Conservation (phyloP, 1,140 invertebrate species). For the Lithobius niger region DNA sequence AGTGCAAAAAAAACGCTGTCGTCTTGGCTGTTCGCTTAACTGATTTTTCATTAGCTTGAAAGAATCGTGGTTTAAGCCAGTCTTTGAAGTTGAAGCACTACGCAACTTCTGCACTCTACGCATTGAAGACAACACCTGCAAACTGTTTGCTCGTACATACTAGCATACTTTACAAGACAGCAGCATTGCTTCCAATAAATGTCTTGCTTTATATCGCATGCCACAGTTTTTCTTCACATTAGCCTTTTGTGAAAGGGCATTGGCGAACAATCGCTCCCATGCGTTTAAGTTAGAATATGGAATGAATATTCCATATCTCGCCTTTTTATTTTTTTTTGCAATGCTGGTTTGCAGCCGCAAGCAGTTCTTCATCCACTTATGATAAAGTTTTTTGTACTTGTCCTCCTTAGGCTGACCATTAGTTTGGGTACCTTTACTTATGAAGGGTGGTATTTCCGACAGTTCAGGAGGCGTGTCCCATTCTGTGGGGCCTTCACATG, state of each 20-base stretch:
- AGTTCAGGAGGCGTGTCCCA: no score
- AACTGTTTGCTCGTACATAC: neutral
- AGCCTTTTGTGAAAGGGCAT: neutral
- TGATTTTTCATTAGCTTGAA: neutral
- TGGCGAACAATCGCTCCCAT: neutral
- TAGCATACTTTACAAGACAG: neutral
- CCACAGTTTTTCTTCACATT: neutral
- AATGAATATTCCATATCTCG: neutral
- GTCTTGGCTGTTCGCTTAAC: neutral
- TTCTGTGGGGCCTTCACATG: no score
- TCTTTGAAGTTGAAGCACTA: neutral
- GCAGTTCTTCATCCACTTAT: neutral
- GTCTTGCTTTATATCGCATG: neutral
- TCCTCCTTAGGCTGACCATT: neutral
- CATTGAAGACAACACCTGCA: neutral
- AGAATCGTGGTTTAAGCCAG: neutral
- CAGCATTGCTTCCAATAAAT: neutral
- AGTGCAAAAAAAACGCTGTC: neutral
- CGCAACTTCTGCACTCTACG: neutral
- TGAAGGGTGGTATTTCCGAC: no score
- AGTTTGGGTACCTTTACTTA: neutral
- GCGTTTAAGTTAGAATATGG: neutral
- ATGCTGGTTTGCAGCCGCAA: neutral
- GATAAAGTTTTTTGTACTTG: neutral
- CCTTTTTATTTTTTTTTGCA: neutral